Conservation (phyloP, 2,797 vertebrate species). For the Phyllotis vaccarum region DNA sequence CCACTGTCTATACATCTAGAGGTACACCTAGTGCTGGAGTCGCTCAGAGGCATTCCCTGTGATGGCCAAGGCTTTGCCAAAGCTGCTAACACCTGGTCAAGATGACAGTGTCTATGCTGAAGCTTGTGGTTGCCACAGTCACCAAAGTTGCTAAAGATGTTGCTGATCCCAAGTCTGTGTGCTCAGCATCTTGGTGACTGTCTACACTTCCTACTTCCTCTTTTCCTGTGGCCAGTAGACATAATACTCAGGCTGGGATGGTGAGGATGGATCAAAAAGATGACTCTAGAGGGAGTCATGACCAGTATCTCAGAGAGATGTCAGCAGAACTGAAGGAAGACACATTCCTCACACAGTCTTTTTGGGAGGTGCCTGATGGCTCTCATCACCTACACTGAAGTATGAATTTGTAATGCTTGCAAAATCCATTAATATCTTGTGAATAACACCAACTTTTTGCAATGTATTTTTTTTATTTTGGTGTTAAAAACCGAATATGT, state of each 20-base stretch:
- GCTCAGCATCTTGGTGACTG: background rate
- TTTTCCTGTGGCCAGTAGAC: background rate
- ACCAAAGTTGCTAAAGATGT: constrained; percentile 8
- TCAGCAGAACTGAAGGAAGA: background rate
- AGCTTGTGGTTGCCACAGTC: background rate
- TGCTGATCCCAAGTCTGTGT: background rate
- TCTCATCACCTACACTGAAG: background rate
- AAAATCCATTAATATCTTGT: background rate
- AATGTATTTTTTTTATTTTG: background rate
- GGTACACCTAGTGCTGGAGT: too few relatives aligned
- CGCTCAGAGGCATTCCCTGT: background rate
- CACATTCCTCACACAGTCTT: fast-evolving
- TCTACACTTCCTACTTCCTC: background rate
- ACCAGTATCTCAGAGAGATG: background rate
- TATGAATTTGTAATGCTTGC: background rate
- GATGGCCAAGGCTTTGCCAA: background rate
- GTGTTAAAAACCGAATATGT: constrained; percentile 22
- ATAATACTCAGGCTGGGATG: background rate
- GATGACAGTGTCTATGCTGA: background rate
- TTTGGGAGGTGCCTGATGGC: background rate
- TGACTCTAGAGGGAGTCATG: background rate
- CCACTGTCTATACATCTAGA: background rate
- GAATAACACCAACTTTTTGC: constrained; percentile 1
- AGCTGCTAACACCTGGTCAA: background rate
- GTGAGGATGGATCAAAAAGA: background rate